Percentiles rank a stretch among this genome's conserved stretches.
These are phyloP conservation scores for Monopterus albus DNA, from an alignment of 2,113 vertebrate species.

Conservation along the genomic window DNA sequence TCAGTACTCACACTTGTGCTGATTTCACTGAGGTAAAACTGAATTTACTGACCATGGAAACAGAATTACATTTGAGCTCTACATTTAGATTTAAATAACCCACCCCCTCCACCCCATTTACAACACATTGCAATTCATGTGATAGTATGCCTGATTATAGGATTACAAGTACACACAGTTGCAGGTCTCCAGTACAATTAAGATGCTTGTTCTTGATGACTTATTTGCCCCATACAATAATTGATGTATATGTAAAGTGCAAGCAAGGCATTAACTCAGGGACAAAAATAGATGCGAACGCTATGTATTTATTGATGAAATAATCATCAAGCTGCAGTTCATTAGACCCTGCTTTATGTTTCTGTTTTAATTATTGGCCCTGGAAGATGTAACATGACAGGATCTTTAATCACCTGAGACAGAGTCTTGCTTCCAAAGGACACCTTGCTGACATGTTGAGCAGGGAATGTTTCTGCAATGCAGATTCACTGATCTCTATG, in stretches of 20 bases:
- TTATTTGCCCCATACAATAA: conserved; percentile 54
- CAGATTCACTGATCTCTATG: conserved; percentile 73
- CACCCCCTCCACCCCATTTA: neutral
- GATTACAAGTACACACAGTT: conserved; percentile 26
- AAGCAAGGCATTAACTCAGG: conserved; percentile 65
- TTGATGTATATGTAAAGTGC: conserved; percentile 59
- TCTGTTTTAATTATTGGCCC: conserved; percentile 84
- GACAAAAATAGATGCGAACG: conserved; percentile 57
- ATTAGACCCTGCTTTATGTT: conserved; percentile 82
- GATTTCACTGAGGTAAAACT: too few species aligned
- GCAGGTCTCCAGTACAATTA: conserved; percentile 30
- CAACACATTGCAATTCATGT: neutral
- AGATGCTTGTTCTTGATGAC: conserved; percentile 41
- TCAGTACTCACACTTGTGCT: neutral
- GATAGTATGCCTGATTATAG: conserved; percentile 16
- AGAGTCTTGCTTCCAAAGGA: conserved; percentile 74
- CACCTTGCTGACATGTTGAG: conserved; percentile 78
- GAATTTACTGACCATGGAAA: too few species aligned
- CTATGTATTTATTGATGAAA: conserved; percentile 77
- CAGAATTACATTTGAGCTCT: too few species aligned
- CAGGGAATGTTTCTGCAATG: conserved; percentile 70
- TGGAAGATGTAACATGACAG: conserved; percentile 75
- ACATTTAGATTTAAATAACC: too few species aligned
- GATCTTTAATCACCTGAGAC: conserved; percentile 79
- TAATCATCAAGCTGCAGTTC: conserved; percentile 80